A percentile compares a stretch with the other conserved stretches of the same genome.
These are phyloP conservation scores for Drosophila crucigera DNA, from an alignment of 2,888 invertebrate species.

Conservation along the genomic window DNA sequence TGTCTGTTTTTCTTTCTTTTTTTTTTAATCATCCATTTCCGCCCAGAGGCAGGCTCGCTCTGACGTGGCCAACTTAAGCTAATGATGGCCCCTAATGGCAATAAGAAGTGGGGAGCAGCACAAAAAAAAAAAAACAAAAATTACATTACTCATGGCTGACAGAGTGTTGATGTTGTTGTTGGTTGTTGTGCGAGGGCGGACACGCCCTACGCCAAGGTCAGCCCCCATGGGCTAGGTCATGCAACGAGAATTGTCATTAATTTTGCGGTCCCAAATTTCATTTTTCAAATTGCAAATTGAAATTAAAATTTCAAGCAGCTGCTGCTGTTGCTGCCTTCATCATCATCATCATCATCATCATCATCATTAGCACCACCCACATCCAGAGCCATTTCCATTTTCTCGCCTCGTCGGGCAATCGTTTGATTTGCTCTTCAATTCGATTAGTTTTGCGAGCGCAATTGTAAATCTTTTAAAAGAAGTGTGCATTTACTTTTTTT, in stretches of 20 bases:
- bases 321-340: not conserved
- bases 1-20: not conserved
- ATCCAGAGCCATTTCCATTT: constrained; percentile 33
- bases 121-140: not conserved
- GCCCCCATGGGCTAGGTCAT: constrained; percentile 49
- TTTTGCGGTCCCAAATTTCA: constrained; percentile 67
- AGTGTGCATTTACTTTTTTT: not conserved
- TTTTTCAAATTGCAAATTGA: constrained; percentile 77
- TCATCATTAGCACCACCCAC: constrained; percentile 2
- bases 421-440: constrained; percentile 27
- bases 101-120: not conserved
- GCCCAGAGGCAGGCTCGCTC: constrained; percentile 27
- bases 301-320: constrained; percentile 67
- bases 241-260: constrained; percentile 60
- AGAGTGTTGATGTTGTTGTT: constrained; percentile 6
- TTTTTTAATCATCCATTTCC: constrained; percentile 44
- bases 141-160: constrained; percentile 37
- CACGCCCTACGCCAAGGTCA: constrained; percentile 54
- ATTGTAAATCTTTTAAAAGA: not conserved
- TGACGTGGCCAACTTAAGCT: constrained; percentile 35
- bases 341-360: not conserved
- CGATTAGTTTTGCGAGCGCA: constrained; percentile 9
- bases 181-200: constrained; percentile 2
- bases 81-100: constrained; percentile 13
- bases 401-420: constrained; percentile 41